Conservation (phyloP, 2,113 vertebrate genomes). For the Atrichornis clamosus region DNA sequence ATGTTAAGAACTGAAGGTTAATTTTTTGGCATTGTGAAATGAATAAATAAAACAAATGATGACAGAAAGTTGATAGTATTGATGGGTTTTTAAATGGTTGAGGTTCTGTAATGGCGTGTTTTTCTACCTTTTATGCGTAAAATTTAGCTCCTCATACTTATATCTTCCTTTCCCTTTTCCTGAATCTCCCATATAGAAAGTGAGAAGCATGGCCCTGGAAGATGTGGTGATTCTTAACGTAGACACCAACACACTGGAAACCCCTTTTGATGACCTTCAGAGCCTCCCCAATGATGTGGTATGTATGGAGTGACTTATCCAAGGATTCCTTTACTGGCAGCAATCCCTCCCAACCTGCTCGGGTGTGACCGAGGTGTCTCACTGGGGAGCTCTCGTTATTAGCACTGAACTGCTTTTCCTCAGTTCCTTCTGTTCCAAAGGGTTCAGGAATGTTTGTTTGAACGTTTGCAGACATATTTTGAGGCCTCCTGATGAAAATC, state of each 20-base stretch:
- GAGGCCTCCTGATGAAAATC: not conserved
- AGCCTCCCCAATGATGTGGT: constrained; percentile 96
- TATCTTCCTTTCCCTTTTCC: not conserved
- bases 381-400: rapidly evolving
- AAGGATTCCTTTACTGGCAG: not conserved
- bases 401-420: not conserved
- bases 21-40: not conserved
- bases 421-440: not conserved
- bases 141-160: not conserved
- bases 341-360: not conserved
- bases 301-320: not conserved
- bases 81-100: not conserved
- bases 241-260: constrained; percentile 96
- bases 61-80: not conserved
- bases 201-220: constrained; percentile 87
- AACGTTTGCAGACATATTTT: not conserved
- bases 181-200: constrained; percentile 77
- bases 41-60: not conserved
- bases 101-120: not conserved
- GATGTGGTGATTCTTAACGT: constrained; percentile 91
- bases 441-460: not conserved
- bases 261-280: constrained; percentile 93
- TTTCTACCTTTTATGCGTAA: not conserved
- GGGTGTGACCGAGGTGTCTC: not conserved
- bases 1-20: not conserved